Conservation (phyloP, 2,113 vertebrate genomes). For the Heterochromis multidens region DNA sequence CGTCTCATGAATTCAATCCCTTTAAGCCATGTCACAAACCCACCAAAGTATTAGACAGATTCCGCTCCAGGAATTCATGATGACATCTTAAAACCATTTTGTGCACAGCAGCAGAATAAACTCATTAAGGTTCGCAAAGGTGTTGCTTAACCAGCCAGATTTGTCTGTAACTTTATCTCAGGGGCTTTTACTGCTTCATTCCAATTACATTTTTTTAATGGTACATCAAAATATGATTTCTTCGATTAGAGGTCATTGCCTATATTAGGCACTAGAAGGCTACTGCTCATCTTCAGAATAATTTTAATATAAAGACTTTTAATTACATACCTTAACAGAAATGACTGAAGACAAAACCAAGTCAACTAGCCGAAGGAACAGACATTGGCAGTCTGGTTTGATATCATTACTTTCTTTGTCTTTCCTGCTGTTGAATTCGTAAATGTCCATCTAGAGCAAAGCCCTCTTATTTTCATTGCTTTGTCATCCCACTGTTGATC, state of each 20-base stretch:
- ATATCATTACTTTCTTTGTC: background rate
- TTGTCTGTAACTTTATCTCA: conserved; percentile 24
- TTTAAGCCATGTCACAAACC: conserved; percentile 68
- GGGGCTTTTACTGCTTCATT: conserved; percentile 39
- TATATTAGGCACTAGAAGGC: conserved; percentile 27
- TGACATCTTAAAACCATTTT: conserved; percentile 56
- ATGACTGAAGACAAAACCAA: background rate
- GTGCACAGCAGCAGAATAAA: conserved; percentile 67
- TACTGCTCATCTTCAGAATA: background rate
- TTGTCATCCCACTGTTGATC: background rate
- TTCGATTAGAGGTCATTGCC: background rate
- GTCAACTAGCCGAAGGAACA: background rate
- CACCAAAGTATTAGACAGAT: conserved; percentile 53
- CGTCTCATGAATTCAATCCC: conserved; percentile 67
- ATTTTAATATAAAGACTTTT: background rate
- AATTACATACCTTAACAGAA: background rate
- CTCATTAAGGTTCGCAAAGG: conserved; percentile 45
- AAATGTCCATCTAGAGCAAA: background rate
- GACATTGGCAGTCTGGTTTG: background rate
- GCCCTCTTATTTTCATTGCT: background rate
- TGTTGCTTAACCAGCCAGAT: conserved; percentile 49
- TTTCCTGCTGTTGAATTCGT: background rate
- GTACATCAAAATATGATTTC: conserved; percentile 7
- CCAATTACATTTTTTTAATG: background rate
- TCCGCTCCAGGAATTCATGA: conserved; percentile 36